Conservation (phyloP, 2,888 invertebrate genomes). For the Conus canariensis region DNA sequence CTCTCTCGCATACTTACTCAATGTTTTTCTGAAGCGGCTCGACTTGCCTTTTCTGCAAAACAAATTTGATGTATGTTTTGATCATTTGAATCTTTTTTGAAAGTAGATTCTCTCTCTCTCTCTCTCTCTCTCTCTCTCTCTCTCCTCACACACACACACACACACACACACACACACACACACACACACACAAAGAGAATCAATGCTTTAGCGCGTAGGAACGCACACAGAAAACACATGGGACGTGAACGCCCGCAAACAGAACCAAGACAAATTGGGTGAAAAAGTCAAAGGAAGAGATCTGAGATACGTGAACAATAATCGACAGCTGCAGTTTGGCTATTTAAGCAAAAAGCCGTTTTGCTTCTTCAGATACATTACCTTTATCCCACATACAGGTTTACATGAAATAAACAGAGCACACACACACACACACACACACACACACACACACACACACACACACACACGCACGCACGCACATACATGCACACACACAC, state of each 20-base stretch:
- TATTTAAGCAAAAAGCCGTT: no score
- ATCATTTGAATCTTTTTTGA: no score
- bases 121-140: neutral
- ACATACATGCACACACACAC: neutral
- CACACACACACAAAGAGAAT: neutral
- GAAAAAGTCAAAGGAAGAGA: no score
- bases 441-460: constrained; percentile 1
- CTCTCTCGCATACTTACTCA: constrained; percentile 55
- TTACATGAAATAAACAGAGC: neutral
- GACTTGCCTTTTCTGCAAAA: constrained; percentile 63
- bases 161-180: neutral
- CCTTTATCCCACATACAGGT: neutral
- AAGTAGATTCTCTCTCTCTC: no score
- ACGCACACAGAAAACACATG: neutral
- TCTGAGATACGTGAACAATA: no score
- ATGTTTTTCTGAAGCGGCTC: constrained; percentile 62
- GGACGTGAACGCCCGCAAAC: no score
- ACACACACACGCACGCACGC: neutral
- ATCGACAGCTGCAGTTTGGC: no score
- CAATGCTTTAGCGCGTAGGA: neutral
- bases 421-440: constrained; percentile 17
- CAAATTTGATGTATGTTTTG: neutral
- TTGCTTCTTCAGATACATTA: no score
- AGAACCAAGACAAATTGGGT: no score
- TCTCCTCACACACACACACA: neutral